Evolutionary conservation across 2,888 invertebrate genomes (phyloP).

Genomic region (Lumbricus terrestris): DNA sequence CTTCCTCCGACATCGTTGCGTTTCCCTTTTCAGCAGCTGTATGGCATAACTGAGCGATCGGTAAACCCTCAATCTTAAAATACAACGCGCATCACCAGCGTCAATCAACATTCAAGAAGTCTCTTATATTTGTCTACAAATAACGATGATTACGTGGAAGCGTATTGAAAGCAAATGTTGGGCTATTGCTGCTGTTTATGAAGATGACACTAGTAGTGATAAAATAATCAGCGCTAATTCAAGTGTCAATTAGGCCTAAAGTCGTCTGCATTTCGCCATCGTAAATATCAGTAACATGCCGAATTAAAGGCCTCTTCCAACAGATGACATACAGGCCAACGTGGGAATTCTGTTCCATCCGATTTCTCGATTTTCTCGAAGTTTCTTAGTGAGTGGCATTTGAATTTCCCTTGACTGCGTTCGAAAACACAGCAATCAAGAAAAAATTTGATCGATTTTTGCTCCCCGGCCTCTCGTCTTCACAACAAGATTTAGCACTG

Average conservation of each 20-base stretch:
- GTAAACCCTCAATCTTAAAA: background rate
- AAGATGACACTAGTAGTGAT: background rate
- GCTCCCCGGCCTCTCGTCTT: background rate
- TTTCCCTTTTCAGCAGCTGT: background rate
- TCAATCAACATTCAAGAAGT: background rate
- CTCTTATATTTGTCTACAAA: background rate
- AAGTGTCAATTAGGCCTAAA: background rate
- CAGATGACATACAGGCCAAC: background rate
- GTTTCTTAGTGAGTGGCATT: background rate
- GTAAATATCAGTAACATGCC: background rate
- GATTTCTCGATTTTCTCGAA: background rate
- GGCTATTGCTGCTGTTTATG: no score
- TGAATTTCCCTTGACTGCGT: background rate
- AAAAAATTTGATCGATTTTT: conserved; percentile 3
- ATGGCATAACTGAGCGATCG: background rate
- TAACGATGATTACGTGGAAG: background rate
- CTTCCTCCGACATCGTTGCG: background rate
- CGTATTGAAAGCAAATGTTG: background rate
- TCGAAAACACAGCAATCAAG: background rate
- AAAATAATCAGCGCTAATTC: background rate
- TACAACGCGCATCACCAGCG: background rate
- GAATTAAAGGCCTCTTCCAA: background rate
- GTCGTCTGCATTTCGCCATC: conserved; percentile 3
- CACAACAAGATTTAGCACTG: background rate
- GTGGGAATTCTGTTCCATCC: background rate